These are phyloP conservation scores for Rhombomys opimus DNA, from an alignment of 2,113 vertebrate genomes.

Conservation along the genomic window DNA sequence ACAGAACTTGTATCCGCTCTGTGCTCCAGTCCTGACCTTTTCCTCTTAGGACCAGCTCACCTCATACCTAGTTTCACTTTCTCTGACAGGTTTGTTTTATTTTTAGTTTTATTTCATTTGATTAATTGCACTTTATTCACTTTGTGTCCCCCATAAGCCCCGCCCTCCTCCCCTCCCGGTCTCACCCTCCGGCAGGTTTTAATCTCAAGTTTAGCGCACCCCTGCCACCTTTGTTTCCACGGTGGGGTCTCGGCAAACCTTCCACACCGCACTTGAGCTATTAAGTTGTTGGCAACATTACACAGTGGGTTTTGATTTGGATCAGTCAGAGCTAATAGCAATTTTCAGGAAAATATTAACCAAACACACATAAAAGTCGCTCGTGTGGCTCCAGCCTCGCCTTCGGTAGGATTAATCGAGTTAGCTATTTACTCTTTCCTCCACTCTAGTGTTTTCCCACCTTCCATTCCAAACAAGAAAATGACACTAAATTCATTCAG, in stretches of 20 bases:
- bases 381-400: constrained; percentile 86
- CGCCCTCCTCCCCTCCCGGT: no score
- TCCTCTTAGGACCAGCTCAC: neutral
- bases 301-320: constrained; percentile 84
- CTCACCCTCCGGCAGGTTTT: neutral
- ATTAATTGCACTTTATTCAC: no score
- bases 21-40: neutral
- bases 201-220: neutral
- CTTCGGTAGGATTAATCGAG: constrained; percentile 89
- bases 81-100: neutral
- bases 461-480: constrained; percentile 89
- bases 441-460: constrained; percentile 85
- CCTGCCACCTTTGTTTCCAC: neutral
- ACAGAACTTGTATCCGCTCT: no score
- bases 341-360: constrained; percentile 90
- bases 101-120: no score
- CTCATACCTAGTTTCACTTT: neutral
- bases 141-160: no score
- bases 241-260: neutral
- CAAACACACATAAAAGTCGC: constrained; percentile 88
- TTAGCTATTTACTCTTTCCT: constrained; percentile 88
- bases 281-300: constrained; percentile 87
- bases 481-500: constrained; percentile 91
- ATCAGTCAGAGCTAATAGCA: constrained; percentile 87
- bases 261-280: constrained; percentile 71